Evolutionary conservation across 1,140 invertebrate species (phyloP), one percentile per base, ranked within the genome.

Genomic region (Telenomus remus): DNA sequence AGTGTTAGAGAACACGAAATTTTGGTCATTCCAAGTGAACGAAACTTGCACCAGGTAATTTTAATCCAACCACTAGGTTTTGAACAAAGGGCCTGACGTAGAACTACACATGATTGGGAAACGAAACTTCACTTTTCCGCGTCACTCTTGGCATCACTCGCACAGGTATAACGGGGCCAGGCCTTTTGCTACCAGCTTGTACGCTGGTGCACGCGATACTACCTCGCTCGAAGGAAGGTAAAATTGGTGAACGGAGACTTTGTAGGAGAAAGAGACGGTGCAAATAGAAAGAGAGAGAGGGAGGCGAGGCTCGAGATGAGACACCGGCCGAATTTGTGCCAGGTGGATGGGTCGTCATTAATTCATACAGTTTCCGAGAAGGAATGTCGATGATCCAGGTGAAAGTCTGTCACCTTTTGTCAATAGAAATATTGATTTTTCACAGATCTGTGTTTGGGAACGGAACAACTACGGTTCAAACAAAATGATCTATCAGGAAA

Each of bases 231-330:
- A 61, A 70, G 72, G 55, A 61, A 75, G 69, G 65, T 69, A 65
- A 64, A 74, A 74, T 77, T 76, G 78, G 74, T 77, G 74, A 79
- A 76, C 74, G 78, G 78, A 77, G 56, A 50, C 69, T 73, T 64
- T 49, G 63, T 49, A 63, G 55, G 61, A 47, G 42, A 59, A 46
- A 16, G 50, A 57, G 16, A 51, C 19, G 19, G 19, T 27, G 19
- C 2, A 27, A 27, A 27, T 27, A 27, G 19, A 27, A 46, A 63
- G 63, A 77, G 42, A 63, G 43, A 61, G 47, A 53, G 39, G 19
- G 63, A 69, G 46, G 51, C 19, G 65, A 71, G 44, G 14, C 56
- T 33, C 70, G 66, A 78, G 55, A 64, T 65, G 66, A 79, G 50
- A 74, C 66, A 69, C 59, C 47, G 19, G 15, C 73, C 47, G 15